Evolutionary conservation across 2,113 vertebrate genomes (phyloP), one percentile per base, ranked within the genome.

Genomic region (Columbina picui): DNA sequence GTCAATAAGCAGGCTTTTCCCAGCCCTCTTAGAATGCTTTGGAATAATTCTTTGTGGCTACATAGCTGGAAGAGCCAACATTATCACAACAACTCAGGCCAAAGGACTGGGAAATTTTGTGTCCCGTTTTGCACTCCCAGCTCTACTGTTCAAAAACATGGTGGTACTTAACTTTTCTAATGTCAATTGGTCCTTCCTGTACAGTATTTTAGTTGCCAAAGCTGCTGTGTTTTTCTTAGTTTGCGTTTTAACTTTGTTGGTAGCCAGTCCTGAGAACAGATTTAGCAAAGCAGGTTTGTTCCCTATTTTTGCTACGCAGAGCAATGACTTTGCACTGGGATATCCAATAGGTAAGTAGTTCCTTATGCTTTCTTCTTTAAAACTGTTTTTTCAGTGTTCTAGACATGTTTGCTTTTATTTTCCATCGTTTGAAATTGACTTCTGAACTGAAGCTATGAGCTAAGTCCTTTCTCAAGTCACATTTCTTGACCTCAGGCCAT

Each of bases 251-350:
- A 99, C 99, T 1, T 97, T 99, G 55, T 84, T 99, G 70, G 99
- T 99, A 53, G 97, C 99, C 89, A 98, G 94, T 96, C 99, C 99
- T 29, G 98, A 99, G 29, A 99, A 97, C 38, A 98, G 99, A 81
- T 99, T 98, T 89, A 98, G 99, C 92, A 99, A 99, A 96, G 99
- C 99, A 32, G 99, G 99, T 61, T 98, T 99, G n/a, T 99, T 98
- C 96, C 98, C 99, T 73, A 99, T 99, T 96, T 99, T 99, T 98
- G 99, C 99, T 91, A 99, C 99, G 80, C 99, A 99, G 89, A 99
- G 99, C 98, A 99, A 99, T 97, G 99, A 99, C 96, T 99, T 99
- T 98, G 99, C 99, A 63, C 90, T 99, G 97, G 99, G 99, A 70
- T 99, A 99, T 97, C 99, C 99, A 81, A 99, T 99, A 96, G 99